Evolutionary conservation across 2,113 vertebrate genomes (phyloP).

Genomic region (Tragelaphus buxtoni): DNA sequence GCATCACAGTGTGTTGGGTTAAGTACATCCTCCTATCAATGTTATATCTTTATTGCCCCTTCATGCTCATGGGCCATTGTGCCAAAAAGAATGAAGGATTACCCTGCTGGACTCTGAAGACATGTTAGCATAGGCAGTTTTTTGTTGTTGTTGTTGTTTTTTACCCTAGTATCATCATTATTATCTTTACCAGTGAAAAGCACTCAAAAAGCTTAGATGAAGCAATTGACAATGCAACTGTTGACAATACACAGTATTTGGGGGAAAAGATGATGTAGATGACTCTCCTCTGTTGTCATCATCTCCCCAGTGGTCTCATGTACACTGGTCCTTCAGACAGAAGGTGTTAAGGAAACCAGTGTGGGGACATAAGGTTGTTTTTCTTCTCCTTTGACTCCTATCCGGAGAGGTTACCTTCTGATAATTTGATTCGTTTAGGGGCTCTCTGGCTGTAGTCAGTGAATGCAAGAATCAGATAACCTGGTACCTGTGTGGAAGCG

Average conservation of each 20-base stretch:
- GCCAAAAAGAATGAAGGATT: background rate
- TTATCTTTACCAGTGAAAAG: background rate
- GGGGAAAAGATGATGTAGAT: background rate
- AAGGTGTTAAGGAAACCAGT: background rate
- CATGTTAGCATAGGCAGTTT: background rate
- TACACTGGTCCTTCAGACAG: background rate
- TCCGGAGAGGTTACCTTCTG: background rate
- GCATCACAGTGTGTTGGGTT: background rate
- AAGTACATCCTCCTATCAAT: background rate
- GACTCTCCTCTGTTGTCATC: background rate
- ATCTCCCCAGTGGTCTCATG: background rate
- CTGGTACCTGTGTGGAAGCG: background rate
- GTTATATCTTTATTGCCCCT: background rate
- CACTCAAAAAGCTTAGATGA: background rate
- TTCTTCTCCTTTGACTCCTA: background rate
- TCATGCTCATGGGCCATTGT: background rate
- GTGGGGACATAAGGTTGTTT: background rate
- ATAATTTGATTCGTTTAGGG: background rate
- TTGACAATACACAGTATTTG: background rate
- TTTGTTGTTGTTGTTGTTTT: background rate
- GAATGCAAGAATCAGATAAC: background rate
- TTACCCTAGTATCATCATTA: background rate
- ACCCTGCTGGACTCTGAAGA: background rate
- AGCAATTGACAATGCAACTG: background rate
- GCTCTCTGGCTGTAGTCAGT: background rate